Conservation (phyloP, 2,113 vertebrate genomes). For the Platysternon megacephalum region DNA sequence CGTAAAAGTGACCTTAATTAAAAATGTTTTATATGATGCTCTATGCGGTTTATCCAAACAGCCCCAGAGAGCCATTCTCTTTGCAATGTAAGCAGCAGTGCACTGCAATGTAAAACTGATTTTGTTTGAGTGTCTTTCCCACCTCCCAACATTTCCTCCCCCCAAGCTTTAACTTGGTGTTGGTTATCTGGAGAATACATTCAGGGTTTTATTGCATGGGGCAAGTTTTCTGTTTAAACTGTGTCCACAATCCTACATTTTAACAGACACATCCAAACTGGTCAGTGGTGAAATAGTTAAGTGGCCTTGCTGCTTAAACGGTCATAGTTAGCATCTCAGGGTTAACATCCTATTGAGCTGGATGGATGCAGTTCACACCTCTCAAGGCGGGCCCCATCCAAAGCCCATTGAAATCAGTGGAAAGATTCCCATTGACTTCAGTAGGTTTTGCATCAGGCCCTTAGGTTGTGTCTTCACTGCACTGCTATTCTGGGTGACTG, state of each 20-base stretch:
- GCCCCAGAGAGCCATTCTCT: background rate
- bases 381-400: background rate
- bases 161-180: background rate
- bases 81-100: background rate
- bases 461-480: background rate
- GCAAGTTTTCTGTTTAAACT: background rate
- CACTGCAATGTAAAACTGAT: background rate
- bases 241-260: background rate
- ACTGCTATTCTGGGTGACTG: background rate
- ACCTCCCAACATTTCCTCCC: accelerated
- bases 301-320: background rate
- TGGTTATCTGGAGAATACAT: background rate
- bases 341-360: background rate
- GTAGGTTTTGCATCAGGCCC: background rate
- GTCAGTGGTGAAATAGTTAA: background rate
- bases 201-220: background rate
- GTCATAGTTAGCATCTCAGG: accelerated
- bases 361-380: background rate
- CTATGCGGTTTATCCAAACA: background rate
- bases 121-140: background rate
- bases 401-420: no score
- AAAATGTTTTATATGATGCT: background rate
- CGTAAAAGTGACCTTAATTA: background rate
- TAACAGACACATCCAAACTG: no score
- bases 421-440: background rate